Percentiles rank a stretch among this genome's conserved stretches.
Conservation (phyloP, 2,888 invertebrate species). For the Anaspis maculata region DNA sequence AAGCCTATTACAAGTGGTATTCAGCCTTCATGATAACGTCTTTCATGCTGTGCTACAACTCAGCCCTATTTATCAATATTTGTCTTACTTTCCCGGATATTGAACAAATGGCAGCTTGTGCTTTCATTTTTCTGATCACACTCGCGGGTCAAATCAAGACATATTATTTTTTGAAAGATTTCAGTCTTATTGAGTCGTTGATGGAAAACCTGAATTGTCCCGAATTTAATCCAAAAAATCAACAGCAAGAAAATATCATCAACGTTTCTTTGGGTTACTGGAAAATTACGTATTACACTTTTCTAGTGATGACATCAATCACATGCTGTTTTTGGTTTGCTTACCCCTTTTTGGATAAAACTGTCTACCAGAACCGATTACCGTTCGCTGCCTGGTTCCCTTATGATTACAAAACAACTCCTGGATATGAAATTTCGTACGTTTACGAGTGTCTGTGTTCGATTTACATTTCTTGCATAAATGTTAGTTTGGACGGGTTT, state of each 20-base stretch:
- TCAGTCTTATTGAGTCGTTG: neutral
- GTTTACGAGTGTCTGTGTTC: neutral
- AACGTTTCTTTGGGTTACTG: neutral
- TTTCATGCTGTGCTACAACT: neutral
- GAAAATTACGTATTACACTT: neutral
- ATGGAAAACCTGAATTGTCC: neutral
- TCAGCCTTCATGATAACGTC: neutral
- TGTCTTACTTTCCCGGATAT: neutral
- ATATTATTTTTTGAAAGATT: constrained; percentile 1
- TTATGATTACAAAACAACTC: neutral
- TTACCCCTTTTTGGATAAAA: constrained; percentile 1
- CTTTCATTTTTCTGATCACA: neutral
- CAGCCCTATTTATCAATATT: neutral
- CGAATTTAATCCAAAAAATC: neutral
- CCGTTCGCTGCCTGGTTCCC: constrained; percentile 2
- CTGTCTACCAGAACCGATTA: neutral
- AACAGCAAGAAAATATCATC: neutral
- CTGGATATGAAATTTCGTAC: neutral
- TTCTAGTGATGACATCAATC: neutral
- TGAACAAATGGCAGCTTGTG: constrained; percentile 1
- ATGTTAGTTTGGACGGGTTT: constrained; percentile 1
- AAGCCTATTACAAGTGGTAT: neutral
- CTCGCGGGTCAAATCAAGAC: neutral
- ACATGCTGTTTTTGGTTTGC: neutral
- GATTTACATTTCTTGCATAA: constrained; percentile 1